Conservation (phyloP, 1,140 invertebrate genomes). For the Trichonephila clavata region DNA sequence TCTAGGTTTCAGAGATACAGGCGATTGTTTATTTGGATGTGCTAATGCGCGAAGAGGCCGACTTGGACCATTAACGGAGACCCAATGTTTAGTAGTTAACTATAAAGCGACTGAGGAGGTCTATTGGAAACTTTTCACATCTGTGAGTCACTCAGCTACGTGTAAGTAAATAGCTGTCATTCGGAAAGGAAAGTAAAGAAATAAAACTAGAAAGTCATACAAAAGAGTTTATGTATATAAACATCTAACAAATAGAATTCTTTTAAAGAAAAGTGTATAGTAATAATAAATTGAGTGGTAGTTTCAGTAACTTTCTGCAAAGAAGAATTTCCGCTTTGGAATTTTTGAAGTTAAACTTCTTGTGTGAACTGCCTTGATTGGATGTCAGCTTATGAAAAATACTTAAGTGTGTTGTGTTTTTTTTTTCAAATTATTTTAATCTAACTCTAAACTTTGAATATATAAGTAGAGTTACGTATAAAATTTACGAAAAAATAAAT, state of each 20-base stretch:
- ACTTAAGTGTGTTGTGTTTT: too few relatives aligned
- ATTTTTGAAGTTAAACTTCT: not conserved
- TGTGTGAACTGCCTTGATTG: too few relatives aligned
- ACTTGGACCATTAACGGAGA: conserved; percentile 30
- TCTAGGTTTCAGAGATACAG: not conserved
- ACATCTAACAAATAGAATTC: conserved; percentile 17
- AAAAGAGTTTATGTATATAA: conserved; percentile 6
- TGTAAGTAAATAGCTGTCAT: not conserved
- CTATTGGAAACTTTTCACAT: conserved; percentile 48
- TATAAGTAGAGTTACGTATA: too few relatives aligned
- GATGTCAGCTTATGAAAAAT: too few relatives aligned
- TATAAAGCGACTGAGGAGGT: not conserved
- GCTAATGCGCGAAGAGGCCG: conserved; percentile 20
- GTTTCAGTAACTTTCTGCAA: not conserved
- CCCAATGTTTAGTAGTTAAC: not conserved
- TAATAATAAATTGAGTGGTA: not conserved
- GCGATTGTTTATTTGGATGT: conserved; percentile 55
- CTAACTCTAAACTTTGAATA: too few relatives aligned
- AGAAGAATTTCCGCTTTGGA: not conserved
- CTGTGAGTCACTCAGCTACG: not conserved
- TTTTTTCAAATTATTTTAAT: too few relatives aligned
- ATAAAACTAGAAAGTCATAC: not conserved
- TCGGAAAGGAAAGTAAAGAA: not conserved
- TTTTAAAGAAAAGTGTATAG: not conserved
- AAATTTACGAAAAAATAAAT: too few relatives aligned